Percentiles rank a stretch among this genome's conserved stretches.
Conservation (phyloP, 2,113 vertebrate species). For the Motacilla tschutschensis region DNA sequence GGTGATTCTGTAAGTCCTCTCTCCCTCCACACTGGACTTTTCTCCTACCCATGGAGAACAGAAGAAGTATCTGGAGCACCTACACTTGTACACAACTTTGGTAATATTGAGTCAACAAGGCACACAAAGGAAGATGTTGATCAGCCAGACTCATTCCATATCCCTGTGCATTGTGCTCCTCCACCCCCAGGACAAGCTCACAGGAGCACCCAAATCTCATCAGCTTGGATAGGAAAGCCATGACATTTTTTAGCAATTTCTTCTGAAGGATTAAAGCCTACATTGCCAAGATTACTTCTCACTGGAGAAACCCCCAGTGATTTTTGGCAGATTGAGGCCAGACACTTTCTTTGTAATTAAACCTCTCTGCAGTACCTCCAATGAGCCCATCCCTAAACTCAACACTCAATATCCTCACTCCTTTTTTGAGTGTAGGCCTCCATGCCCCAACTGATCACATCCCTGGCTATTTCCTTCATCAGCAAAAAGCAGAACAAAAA, state of each 20-base stretch:
- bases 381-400: not conserved
- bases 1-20: not conserved
- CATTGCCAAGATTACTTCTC: not conserved
- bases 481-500: not conserved
- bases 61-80: too few species aligned
- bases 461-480: not conserved
- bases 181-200: not conserved
- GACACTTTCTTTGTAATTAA: not conserved
- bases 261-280: not conserved
- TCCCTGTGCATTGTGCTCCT: not conserved
- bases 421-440: not conserved
- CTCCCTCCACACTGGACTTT: not conserved
- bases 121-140: rapidly evolving
- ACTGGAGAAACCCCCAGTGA: not conserved
- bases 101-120: too few species aligned
- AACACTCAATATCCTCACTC: rapidly evolving
- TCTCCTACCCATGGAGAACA: not conserved
- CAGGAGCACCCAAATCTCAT: not conserved
- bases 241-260: not conserved
- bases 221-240: not conserved
- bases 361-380: not conserved
- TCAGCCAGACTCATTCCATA: rapidly evolving
- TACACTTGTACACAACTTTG: not conserved
- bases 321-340: not conserved
- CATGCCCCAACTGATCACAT: not conserved